A percentile compares a stretch with the other conserved stretches of the same genome.
Conservation (phyloP, 2,797 vertebrate genomes). For the Carduelis carduelis region DNA sequence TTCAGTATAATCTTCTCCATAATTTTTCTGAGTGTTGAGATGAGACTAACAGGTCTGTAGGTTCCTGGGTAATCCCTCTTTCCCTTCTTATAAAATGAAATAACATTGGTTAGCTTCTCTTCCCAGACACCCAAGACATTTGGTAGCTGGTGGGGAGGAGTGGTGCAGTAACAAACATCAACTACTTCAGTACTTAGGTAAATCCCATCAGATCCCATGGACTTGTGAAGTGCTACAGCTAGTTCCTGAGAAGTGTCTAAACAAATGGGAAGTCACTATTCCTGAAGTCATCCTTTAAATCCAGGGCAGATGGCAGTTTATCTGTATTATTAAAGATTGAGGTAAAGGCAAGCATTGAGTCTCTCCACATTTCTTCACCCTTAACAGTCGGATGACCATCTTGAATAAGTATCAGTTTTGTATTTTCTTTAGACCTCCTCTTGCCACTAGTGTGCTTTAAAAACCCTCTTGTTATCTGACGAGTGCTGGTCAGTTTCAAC, state of each 20-base stretch:
- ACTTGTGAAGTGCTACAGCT: neutral
- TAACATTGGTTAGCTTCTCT: accelerated
- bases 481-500: neutral
- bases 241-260: neutral
- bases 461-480: neutral
- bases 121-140: neutral
- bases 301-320: accelerated
- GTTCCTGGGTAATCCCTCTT: neutral
- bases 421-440: neutral
- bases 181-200: neutral
- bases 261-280: neutral
- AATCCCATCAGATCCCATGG: neutral
- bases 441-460: neutral
- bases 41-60: neutral
- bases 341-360: neutral
- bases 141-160: neutral
- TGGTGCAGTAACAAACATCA: accelerated
- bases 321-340: neutral
- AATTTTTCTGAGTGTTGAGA: neutral
- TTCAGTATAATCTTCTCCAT: neutral
- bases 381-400: neutral
- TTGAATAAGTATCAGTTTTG: neutral
- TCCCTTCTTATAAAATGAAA: neutral
- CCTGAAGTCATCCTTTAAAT: neutral
- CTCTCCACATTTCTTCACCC: neutral